A percentile compares a stretch with the other conserved stretches of the same genome.
These are phyloP conservation scores for Numenius arquata DNA, from an alignment of 2,113 vertebrate genomes.

Conservation along the genomic window DNA sequence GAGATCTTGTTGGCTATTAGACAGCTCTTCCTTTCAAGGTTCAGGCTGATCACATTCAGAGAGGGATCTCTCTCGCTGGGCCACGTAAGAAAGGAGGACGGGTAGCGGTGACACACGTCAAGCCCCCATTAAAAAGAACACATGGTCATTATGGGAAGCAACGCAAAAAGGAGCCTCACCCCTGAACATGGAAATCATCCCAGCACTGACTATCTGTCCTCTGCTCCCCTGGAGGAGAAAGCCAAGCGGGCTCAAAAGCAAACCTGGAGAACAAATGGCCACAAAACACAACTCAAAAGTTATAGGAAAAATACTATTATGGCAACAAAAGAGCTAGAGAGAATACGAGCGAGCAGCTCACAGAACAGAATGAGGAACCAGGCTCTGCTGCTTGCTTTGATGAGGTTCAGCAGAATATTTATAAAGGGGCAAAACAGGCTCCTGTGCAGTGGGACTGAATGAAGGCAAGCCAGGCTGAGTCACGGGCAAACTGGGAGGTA, in stretches of 20 bases:
- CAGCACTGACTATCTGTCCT: not conserved
- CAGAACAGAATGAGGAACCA: not conserved
- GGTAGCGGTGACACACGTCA: not conserved
- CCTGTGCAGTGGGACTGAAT: not conserved
- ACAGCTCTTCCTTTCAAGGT: not conserved
- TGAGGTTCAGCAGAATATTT: not conserved
- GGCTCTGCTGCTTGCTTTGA: not conserved
- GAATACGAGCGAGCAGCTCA: not conserved
- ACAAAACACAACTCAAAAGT: not conserved
- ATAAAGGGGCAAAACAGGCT: not conserved
- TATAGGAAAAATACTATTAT: not conserved
- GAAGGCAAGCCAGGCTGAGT: not conserved
- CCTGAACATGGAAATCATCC: not conserved
- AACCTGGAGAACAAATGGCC: not conserved
- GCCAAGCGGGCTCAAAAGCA: not conserved
- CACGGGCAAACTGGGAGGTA: fast-evolving
- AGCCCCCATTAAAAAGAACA: not conserved
- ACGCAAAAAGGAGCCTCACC: not conserved
- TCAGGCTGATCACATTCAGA: not conserved
- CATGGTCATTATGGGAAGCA: not conserved
- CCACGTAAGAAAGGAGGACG: not conserved
- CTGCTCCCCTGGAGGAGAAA: not conserved
- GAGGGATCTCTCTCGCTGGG: not conserved
- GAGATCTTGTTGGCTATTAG: not conserved
- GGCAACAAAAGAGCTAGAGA: not conserved